Conservation (phyloP, 1,140 invertebrate genomes). For the Cepaea nemoralis region DNA sequence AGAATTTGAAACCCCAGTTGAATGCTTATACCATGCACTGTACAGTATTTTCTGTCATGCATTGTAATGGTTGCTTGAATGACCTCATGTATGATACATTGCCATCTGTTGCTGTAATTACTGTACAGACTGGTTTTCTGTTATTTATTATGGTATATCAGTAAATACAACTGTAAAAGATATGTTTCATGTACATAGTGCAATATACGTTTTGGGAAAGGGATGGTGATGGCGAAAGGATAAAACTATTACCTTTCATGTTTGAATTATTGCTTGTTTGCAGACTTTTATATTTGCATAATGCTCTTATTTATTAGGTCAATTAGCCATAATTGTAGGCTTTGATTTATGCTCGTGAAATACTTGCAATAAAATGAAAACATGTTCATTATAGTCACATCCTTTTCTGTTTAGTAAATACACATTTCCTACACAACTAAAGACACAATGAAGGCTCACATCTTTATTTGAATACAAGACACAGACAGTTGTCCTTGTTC, state of each 20-base stretch:
- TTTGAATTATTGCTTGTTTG: background rate
- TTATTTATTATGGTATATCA: background rate
- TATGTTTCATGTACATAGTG: background rate
- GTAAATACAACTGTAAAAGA: background rate
- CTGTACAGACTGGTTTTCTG: background rate
- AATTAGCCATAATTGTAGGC: background rate
- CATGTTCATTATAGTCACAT: too few relatives aligned
- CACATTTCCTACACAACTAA: too few relatives aligned
- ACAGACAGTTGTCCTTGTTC: too few relatives aligned
- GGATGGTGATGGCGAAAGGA: background rate
- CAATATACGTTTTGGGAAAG: slow-evolving; percentile 2
- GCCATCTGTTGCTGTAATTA: background rate
- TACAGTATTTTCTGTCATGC: background rate
- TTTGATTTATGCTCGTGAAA: background rate
- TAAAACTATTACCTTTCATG: too few relatives aligned
- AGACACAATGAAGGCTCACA: too few relatives aligned
- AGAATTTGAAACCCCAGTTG: background rate
- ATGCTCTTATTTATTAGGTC: background rate
- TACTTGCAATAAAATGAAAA: background rate
- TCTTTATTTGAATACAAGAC: too few relatives aligned
- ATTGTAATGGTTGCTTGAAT: background rate
- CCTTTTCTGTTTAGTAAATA: too few relatives aligned
- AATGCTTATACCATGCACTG: background rate
- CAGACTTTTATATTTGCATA: background rate
- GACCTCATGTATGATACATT: background rate